A percentile compares a stretch with the other conserved stretches of the same genome.
Conservation (phyloP, 2,888 invertebrate species). For the Ecdyonurus torrentis region DNA sequence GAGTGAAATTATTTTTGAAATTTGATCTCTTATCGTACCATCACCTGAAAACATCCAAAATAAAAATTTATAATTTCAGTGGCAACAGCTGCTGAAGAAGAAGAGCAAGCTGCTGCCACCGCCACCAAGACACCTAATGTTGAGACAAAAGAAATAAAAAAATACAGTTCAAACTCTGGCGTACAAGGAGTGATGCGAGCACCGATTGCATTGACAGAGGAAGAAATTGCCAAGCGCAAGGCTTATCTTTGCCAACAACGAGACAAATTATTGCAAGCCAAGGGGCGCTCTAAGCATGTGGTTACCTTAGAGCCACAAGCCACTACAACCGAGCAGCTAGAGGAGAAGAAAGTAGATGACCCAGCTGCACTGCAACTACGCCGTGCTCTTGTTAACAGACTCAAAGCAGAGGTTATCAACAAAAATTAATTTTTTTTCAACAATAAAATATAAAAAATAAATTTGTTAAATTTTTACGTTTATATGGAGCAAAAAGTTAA, state of each 20-base stretch:
- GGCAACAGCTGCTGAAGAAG: neutral
- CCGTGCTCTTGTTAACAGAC: neutral
- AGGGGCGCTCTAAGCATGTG: neutral
- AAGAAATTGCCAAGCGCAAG: neutral
- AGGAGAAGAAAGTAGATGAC: too few relatives aligned
- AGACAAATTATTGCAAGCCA: neutral
- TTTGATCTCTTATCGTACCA: too few relatives aligned
- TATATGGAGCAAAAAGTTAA: neutral
- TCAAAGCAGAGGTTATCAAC: neutral
- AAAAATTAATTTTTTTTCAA: neutral
- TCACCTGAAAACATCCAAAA: neutral
- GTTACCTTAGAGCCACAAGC: neutral
- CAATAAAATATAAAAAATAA: neutral
- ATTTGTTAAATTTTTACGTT: neutral
- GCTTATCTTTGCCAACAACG: neutral
- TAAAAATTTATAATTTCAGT: too few relatives aligned
- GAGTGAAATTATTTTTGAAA: too few relatives aligned
- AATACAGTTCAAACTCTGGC: too few relatives aligned
- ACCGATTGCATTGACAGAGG: slow-evolving; percentile 1
- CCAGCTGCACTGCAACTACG: neutral
- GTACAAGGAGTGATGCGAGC: too few relatives aligned
- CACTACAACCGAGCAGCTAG: neutral
- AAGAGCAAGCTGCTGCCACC: too few relatives aligned
- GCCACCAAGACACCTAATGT: too few relatives aligned
- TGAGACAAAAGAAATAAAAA: too few relatives aligned